Evolutionary conservation across 23 tunicate genomes (phyloP), one percentile per base, ranked within the genome.

Genomic region (Diplosoma virens): DNA sequence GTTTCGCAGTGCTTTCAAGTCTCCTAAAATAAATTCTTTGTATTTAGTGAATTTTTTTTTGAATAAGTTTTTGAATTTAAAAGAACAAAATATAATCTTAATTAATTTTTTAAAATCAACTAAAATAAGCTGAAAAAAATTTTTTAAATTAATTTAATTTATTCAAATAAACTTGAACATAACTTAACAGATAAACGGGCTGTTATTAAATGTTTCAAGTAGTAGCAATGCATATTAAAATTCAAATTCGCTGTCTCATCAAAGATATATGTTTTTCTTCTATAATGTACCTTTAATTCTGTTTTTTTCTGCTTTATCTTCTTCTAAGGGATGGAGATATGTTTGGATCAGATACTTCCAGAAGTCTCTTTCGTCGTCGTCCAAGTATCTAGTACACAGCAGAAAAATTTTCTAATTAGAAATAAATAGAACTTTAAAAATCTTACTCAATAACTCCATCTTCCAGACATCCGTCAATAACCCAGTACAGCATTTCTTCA

Each of bases 361-460:
- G 67, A 90, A 90, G 14, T 84, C 74, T 2, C 82, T 79, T 74
- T 90, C 97, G 1, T 84, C 75, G 33, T 84, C 73, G 37, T 87
- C 95, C 50, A 87, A 29, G 53, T 87, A 87, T 30, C 95, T 87
- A 54, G 22, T 33, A 65, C 9, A 59, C 18, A 37, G 7, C 3
- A 11, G 14, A 11, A 58, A 58, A 58, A 20, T 20, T 20, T 20
- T 9, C 25, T 24, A 6, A 6, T 58, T 9, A 18, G 6, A 58
- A 14, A 20, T 9, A 24, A 24, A 18, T 18, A 9, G 66, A n/a
- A n/a, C n/a, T n/a, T n/a, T n/a, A 14, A 33, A 52, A 24, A 37
- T 66, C 87, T 76, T 71, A 89, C 96, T 89, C 88, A 47, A 89
- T 82, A 6, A 78, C 67, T 33, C 96, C 96, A 47, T 89, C 88